Percentiles rank a stretch among this genome's conserved stretches.
Conservation (phyloP, 1,140 invertebrate species). For the Probaryconus sp. region DNA sequence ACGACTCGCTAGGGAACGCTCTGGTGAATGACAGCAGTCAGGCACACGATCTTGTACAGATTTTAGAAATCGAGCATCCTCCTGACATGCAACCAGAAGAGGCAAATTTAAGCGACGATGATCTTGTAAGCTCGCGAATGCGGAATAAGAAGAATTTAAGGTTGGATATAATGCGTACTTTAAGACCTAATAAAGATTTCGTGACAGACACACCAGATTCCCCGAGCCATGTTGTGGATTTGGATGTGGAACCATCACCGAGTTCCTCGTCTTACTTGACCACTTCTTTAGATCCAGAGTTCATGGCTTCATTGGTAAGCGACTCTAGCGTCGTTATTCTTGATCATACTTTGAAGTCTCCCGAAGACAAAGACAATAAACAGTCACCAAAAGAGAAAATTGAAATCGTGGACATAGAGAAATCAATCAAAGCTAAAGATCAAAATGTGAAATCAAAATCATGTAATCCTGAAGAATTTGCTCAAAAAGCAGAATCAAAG, state of each 20-base stretch:
- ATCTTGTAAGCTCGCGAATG: constrained; percentile 59
- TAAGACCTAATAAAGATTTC: constrained; percentile 68
- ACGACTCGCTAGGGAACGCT: constrained; percentile 80
- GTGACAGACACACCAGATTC: constrained; percentile 78
- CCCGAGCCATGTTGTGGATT: constrained; percentile 79
- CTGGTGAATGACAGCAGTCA: constrained; percentile 72
- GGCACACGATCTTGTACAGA: constrained; percentile 73
- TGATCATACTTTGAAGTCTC: constrained; percentile 80
- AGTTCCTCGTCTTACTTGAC: constrained; percentile 70
- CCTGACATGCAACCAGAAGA: constrained; percentile 69
- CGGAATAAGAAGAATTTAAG: constrained; percentile 72
- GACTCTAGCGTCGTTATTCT: constrained; percentile 82
- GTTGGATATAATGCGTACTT: constrained; percentile 69
- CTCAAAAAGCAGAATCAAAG: constrained; percentile 16
- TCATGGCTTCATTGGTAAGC: constrained; percentile 76
- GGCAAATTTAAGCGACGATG: constrained; percentile 69
- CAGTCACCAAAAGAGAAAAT: constrained; percentile 70
- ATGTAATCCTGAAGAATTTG: constrained; percentile 6
- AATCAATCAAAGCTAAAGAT: constrained; percentile 17
- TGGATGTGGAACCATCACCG: constrained; percentile 75
- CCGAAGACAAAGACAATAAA: constrained; percentile 75
- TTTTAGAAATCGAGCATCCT: constrained; percentile 75
- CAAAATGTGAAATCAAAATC: constrained; percentile 28
- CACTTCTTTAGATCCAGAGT: constrained; percentile 72
- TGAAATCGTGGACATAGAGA: background rate